Evolutionary conservation across 2,113 vertebrate genomes (phyloP), one percentile per base, ranked within the genome.

Genomic region (Cephalopholis sonnerati): DNA sequence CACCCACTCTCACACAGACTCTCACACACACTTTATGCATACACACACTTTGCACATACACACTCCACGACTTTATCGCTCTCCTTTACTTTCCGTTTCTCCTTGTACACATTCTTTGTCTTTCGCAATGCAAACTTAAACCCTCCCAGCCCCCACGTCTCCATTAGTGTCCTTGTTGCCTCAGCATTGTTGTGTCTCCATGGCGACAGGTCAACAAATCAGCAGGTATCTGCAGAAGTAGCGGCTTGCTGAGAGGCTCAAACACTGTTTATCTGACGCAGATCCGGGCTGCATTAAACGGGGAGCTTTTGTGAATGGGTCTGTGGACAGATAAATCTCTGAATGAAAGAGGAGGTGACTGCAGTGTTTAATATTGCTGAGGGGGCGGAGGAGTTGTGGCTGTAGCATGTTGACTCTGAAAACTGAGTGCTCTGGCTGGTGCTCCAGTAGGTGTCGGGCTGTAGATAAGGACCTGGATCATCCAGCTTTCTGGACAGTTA

Each of bases 171-270:
- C 76, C 66, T 69, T 87, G 89, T 85, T 88, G 78, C 84, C 11
- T 32, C 2, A 3, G 72, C 75, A 16, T 88, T 92, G 85, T 85
- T 81, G 66, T 1, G 84, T 93, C 62, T 73, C 93, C 83, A 87
- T 87, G 18, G 91, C 64, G 29, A 94, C 87, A 0, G 12, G 61
- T 62, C 83, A 89, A 84, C 89, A 88, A 54, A 89, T 66, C 82
- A 67, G 64, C 90, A 82, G 86, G 79, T 85, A 85, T 67, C 25
- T 7, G 68, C 48, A 48, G 69, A 44, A 10, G 16, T 13, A 17
- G 62, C 4, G 25, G 59, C 68, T 32, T n/a, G 10, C 58, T 0
- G 46, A 65, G 12, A 54, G 44, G 59, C 66, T 36, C 41, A 54
- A 8, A 44, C 27, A 0, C 36, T 1, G 65, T 74, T 77, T 39